These are phyloP conservation scores for Dendrolimus kikuchii DNA, from an alignment of 1,140 invertebrate species.

Conservation along the genomic window DNA sequence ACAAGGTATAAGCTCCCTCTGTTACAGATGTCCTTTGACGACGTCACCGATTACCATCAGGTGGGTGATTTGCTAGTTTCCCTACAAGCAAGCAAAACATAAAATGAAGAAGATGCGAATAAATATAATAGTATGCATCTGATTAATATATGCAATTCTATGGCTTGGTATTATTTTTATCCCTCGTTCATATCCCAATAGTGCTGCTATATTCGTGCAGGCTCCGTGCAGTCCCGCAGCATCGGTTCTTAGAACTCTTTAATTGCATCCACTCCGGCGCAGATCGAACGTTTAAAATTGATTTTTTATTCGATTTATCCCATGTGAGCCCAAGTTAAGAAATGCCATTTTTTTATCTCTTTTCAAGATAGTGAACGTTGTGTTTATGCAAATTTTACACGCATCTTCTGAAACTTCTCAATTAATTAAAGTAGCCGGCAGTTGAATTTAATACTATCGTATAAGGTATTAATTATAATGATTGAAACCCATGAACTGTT, in stretches of 20 bases:
- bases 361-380: constrained; percentile 57
- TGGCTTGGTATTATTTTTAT: constrained; percentile 17
- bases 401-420: constrained; percentile 65
- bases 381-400: constrained; percentile 70
- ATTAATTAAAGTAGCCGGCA: constrained; percentile 57
- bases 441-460: constrained; percentile 6
- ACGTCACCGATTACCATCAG: too few species aligned
- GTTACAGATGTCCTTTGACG: too few species aligned
- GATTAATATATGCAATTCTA: not conserved
- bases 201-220: constrained; percentile 39
- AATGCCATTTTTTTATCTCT: constrained; percentile 39
- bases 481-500: constrained; percentile 4
- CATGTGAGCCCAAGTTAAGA: constrained; percentile 50
- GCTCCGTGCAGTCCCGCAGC: constrained; percentile 32
- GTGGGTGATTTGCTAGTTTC: too few species aligned
- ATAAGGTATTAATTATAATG: constrained; percentile 3
- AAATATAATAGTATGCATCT: not conserved
- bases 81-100: too few species aligned
- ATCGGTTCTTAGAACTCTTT: constrained; percentile 61
- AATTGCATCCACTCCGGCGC: constrained; percentile 61
- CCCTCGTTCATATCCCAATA: constrained; percentile 13
- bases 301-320: constrained; percentile 69
- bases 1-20: too few species aligned
- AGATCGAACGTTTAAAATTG: constrained; percentile 69
- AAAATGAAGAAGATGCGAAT: too few species aligned